These are phyloP conservation scores for Tinamus major DNA, from an alignment of 2,797 vertebrate genomes.

Conservation along the genomic window DNA sequence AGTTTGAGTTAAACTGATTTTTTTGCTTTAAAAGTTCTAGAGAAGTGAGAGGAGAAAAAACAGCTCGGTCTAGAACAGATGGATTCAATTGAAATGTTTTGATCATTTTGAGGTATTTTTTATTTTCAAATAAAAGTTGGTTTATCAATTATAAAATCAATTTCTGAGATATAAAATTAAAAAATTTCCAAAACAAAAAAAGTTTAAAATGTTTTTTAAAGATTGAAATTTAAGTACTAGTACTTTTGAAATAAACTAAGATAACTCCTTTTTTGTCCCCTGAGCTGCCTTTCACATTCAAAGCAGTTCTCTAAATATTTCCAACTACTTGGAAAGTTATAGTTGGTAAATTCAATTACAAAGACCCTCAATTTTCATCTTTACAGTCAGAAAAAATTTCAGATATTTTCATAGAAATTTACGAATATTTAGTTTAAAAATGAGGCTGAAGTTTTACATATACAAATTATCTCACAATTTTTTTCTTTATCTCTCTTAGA, in stretches of 20 bases:
- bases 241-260: background rate
- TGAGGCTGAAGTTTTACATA: background rate
- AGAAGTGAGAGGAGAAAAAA: fast-evolving
- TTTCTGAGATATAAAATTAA: background rate
- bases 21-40: background rate
- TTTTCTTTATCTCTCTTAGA: background rate
- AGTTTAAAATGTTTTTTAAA: background rate
- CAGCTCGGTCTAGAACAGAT: fast-evolving
- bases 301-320: background rate
- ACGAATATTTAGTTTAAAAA: background rate
- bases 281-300: background rate
- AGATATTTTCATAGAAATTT: background rate
- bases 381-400: background rate
- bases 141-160: background rate
- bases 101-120: background rate
- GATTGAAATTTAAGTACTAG: background rate
- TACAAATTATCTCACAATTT: background rate
- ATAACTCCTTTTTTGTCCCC: background rate
- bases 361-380: background rate
- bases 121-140: background rate
- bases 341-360: background rate
- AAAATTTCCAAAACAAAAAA: background rate
- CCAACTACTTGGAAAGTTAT: background rate
- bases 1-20: background rate
- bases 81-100: background rate